Base-by-base conservation (phyloP, 2,113 vertebrate species). In the Platysternon megacephalum region DNA sequence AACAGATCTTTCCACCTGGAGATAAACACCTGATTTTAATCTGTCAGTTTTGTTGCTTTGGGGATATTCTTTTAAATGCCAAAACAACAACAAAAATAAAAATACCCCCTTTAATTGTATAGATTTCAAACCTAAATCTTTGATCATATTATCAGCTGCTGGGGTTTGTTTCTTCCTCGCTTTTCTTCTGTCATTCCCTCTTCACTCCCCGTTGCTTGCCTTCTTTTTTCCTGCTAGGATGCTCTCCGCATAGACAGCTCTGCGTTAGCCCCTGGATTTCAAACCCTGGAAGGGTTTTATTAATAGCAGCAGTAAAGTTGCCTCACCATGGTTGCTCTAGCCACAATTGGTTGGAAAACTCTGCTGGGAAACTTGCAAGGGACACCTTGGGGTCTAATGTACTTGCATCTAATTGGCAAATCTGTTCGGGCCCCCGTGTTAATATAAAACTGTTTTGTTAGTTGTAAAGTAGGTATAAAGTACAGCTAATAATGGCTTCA, bases 341-440 rank as follows among this genome's bases (percentile, higher is more conserved):
- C 88, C 96, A 96, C 93, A 92, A 97, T 80, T 97, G 88, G 97
- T 97, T 96, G 95, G 87, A 93, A 97, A 97, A 94, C 55, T 97
- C 97, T 94, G 80, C 51, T 94, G 96, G 97, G 97, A 96, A 86
- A 93, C 84, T 89, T 96, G 93, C 96, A 97, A 97, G 96, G 95
- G 95, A 97, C 95, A 96, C 96, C 95, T 97, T 97, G 94, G 65
- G 95, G 95, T 96, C 94, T 97, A 97, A 97, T 97, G 97, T 96
- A 97, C 96, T 95, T 91, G 89, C 4, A 0, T 96, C 97, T 97
- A 97, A 98, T 97, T 97, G 97, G 97, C 96, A 97, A 98, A 98
- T 95, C 94, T 97, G 95, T 97, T 97, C 94, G 93, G 91, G 91
- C 97, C 94, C 93, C 97, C 92, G 48, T 93, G 91, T 95, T 97